These are phyloP conservation scores for Sphaerophoria rueppellii DNA, from an alignment of 2,888 invertebrate genomes.

Conservation along the genomic window DNA sequence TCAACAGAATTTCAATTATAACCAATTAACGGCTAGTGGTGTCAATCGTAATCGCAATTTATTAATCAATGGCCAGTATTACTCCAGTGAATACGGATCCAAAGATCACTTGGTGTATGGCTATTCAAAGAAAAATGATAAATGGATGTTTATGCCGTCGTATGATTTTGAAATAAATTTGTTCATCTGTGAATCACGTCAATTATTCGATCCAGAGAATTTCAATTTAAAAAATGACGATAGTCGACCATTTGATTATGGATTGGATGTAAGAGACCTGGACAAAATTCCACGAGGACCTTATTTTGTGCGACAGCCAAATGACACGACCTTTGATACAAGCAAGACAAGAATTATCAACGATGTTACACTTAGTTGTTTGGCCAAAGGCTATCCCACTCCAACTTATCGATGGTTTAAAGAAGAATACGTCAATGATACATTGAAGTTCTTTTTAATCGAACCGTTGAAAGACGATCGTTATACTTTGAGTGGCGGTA, in stretches of 20 bases:
- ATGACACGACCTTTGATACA: constrained; percentile 91
- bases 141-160: constrained; percentile 93
- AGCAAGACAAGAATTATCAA: constrained; percentile 87
- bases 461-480: constrained; percentile 89
- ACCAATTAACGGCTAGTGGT: constrained; percentile 57
- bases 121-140: constrained; percentile 87
- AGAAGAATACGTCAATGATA: constrained; percentile 92
- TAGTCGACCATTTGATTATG: constrained; percentile 92
- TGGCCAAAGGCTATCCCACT: constrained; percentile 94
- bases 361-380: constrained; percentile 90
- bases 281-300: constrained; percentile 93
- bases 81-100: constrained; percentile 80
- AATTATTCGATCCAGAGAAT: constrained; percentile 84
- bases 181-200: constrained; percentile 90
- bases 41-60: constrained; percentile 78
- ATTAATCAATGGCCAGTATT: constrained; percentile 75
- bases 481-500: constrained; percentile 95
- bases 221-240: constrained; percentile 89
- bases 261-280: constrained; percentile 91
- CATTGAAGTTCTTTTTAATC: constrained; percentile 87
- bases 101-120: constrained; percentile 91
- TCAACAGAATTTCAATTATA: constrained; percentile 44
- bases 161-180: constrained; percentile 89
- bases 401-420: constrained; percentile 95
- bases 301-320: constrained; percentile 92